A percentile compares a stretch with the other conserved stretches of the same genome.
Evolutionary conservation across 2,888 invertebrate species (phyloP).

Genomic region (Gortyna flavago): DNA sequence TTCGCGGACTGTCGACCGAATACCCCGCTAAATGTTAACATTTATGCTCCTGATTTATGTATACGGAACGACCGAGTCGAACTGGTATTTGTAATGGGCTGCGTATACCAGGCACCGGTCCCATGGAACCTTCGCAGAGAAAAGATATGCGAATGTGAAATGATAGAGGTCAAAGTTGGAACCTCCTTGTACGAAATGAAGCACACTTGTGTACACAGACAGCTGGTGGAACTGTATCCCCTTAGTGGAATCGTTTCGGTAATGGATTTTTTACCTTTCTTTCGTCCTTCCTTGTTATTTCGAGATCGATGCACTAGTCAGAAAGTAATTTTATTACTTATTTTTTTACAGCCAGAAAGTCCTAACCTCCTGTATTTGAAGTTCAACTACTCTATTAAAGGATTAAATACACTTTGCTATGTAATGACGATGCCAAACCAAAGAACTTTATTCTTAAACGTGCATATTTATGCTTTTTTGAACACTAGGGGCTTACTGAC

Average conservation of each 20-base stretch:
- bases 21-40: constrained; percentile 76
- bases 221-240: constrained; percentile 79
- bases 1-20: constrained; percentile 81
- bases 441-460: constrained; percentile 76
- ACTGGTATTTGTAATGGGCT: constrained; percentile 82
- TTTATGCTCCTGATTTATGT: constrained; percentile 85
- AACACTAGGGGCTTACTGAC: constrained; percentile 78
- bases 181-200: constrained; percentile 84
- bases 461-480: constrained; percentile 77
- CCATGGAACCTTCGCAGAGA: constrained; percentile 82
- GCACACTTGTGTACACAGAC: constrained; percentile 83
- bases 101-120: constrained; percentile 79
- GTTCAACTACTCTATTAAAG: constrained; percentile 78
- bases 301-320: background rate
- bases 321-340: background rate
- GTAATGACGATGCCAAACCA: constrained; percentile 83
- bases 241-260: constrained; percentile 82
- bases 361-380: constrained; percentile 78
- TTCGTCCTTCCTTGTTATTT: background rate
- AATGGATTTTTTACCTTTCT: constrained; percentile 18
- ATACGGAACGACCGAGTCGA: constrained; percentile 76
- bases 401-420: constrained; percentile 80
- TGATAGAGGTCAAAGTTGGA: constrained; percentile 83
- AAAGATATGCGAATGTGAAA: constrained; percentile 85
- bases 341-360: constrained; percentile 75